Evolutionary conservation across 2,888 invertebrate species (phyloP), one percentile per base, ranked within the genome.

Genomic region (Volucella inflata): DNA sequence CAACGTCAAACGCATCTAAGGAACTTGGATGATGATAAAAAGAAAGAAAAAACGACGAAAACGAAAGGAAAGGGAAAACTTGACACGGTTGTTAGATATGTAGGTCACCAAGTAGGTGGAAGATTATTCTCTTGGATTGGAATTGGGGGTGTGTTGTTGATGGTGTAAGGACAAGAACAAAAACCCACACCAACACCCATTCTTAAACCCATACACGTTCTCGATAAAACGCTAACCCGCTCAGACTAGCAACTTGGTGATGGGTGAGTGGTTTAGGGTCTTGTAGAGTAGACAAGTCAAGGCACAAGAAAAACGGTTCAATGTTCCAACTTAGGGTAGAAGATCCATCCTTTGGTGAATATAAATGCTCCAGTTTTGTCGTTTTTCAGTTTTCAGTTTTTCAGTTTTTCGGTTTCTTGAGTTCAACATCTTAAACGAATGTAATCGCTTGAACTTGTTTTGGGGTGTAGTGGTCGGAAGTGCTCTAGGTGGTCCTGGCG

Each of bases 91-190:
- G 78, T 79, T 79, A 16, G 16, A 40, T 59, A 84, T 79, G 74
- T 79, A 79, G 83, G 83, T 84, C 83, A 84, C 79, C 70, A 83
- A 74, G 83, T 79, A 79, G 75, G 83, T 84, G 65, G 59, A 74
- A 72, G 67, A 68, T 67, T 76, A 68, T 68, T 60, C 76, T 51
- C 59, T 44, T 8, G 44, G 30, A 40, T 30, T 11, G 53, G 68
- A 72, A 68, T 72, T 30, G 30, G 6, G 60, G 77, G 72, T 75
- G 70, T 81, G 70, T 68, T 78, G 40, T 16, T 21, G 60, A 53
- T 48, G 48, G 53, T 40, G 14, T 67, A 60, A 42, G 30, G 55
- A 16, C 50, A 36, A 59, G 67, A 30, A 59, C 30, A 16, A 67
- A 16, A 51, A 59, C 30, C 30, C 30, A 30, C 30, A 30, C 30